These are phyloP conservation scores for Gnathonemus echidnorhynchus DNA, from an alignment of 2,113 vertebrate genomes.

Conservation along the genomic window DNA sequence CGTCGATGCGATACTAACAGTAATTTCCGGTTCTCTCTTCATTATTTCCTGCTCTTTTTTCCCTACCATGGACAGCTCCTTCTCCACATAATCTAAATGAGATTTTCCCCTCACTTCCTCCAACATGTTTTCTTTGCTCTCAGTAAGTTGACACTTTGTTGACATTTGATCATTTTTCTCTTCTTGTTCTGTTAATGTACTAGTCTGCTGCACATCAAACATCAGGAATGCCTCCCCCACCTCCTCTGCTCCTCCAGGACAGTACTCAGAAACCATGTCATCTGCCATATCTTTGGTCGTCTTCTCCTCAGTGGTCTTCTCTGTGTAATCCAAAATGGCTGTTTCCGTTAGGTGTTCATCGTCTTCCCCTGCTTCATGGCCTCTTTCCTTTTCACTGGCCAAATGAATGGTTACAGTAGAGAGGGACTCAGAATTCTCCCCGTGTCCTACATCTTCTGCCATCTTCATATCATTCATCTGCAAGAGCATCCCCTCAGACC, in stretches of 20 bases:
- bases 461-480: slow-evolving; percentile 29
- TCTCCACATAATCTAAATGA: slow-evolving; percentile 28
- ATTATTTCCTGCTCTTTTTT: slow-evolving; percentile 8
- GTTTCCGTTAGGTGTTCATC: slow-evolving; percentile 26
- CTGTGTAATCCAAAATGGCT: slow-evolving; percentile 16
- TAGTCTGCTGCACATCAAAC: background rate
- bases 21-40: background rate
- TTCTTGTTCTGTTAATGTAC: background rate
- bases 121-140: background rate
- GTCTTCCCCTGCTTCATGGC: slow-evolving; percentile 32
- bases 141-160: background rate
- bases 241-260: slow-evolving; percentile 40
- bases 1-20: slow-evolving; percentile 42
- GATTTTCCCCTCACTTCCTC: slow-evolving; percentile 38
- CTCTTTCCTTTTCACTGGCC: slow-evolving; percentile 32
- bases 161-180: background rate
- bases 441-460: slow-evolving; percentile 10
- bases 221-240: background rate
- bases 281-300: slow-evolving; percentile 29
- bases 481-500: slow-evolving; percentile 15
- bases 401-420: background rate
- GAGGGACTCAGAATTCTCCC: background rate
- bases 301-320: slow-evolving; percentile 21
- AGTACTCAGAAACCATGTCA: slow-evolving; percentile 43
- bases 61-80: slow-evolving; percentile 32